Conservation (phyloP, 2,113 vertebrate species). For the Syngnathus typhle region DNA sequence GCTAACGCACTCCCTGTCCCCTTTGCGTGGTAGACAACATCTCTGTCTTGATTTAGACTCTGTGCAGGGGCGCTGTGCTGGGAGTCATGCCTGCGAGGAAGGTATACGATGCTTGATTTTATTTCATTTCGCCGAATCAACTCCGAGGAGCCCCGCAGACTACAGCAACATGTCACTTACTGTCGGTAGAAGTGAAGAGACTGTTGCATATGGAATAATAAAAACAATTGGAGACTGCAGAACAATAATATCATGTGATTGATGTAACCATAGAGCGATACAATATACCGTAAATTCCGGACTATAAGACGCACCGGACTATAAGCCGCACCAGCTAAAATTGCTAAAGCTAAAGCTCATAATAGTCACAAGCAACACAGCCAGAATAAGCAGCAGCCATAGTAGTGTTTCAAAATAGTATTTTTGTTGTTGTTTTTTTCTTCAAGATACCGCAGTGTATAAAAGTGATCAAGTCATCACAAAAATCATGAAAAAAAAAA, state of each 20-base stretch:
- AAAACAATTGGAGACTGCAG: conserved; percentile 8
- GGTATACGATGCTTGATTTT: conserved; percentile 36
- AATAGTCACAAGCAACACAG: too few relatives aligned
- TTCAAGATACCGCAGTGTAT: too few relatives aligned
- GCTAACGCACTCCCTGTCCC: conserved; percentile 62
- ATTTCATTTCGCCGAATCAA: conserved; percentile 11
- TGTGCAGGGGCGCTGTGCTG: conserved; percentile 39
- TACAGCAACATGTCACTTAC: background rate
- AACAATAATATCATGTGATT: conserved; percentile 40
- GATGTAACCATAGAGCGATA: conserved; percentile 28
- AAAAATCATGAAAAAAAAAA: too few relatives aligned
- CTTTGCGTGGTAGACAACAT: conserved; percentile 57
- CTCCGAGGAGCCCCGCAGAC: background rate
- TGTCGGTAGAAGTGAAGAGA: background rate
- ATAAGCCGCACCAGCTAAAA: too few relatives aligned
- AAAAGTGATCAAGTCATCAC: too few relatives aligned
- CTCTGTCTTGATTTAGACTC: conserved; percentile 66
- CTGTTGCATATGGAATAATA: background rate
- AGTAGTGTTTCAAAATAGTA: too few relatives aligned
- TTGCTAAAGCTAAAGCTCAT: too few relatives aligned
- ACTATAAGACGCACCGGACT: too few relatives aligned
- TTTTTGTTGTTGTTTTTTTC: too few relatives aligned
- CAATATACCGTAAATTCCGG: too few relatives aligned
- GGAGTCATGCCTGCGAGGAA: conserved; percentile 22
- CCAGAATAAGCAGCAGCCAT: too few relatives aligned